Base-by-base conservation (phyloP, 1,140 invertebrate species). In the Colletes gigas region DNA sequence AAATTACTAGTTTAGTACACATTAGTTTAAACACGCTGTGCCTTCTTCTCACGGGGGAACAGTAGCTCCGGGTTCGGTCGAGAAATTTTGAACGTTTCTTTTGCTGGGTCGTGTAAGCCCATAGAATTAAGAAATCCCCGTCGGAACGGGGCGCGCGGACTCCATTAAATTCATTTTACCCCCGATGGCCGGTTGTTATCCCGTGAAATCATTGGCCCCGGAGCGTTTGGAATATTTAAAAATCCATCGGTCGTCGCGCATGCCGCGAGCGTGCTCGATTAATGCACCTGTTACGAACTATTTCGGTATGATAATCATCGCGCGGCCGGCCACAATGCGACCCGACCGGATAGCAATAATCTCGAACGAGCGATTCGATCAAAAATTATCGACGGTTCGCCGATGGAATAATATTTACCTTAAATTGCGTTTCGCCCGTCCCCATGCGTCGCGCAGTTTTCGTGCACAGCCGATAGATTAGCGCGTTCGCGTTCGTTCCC, bases 361-460 rank as follows among this genome's bases (percentile, higher is more conserved):
- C 82, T 73, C 66, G 78, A 78, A 85, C 57, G 78, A 81, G 60
- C 83, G 84, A 86, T 86, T 86, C 84, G 80, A 86, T 86, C 83
- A 86, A 86, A 86, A 85, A 86, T 86, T 86, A 85, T 78, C 84
- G 39, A 71, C 55, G 76, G 63, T 76, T 76, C 84, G 75, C 68
- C 71, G 75, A 66, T 78, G 75, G 76, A 80, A 86, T 86, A 86
- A 86, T 86, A 83, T 86, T 86, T 86, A 85, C 72, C 75, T 85
- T 86, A 81, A 86, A 86, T 86, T 80, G 72, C 81, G 57, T 19
- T 59, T 50, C 52, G n/a, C 7, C 54, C 17, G 0, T 17, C 9
- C 73, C 62, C 10, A 44, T 47, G 41, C 47, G 21, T 70, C 54
- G 4, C 54, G 4, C 76, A 68, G 44, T 54, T 79, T 71, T 79